Percentiles rank a stretch among this genome's conserved stretches.
These are phyloP conservation scores for Cosmia trapezina DNA, from an alignment of 2,888 invertebrate genomes.

Conservation along the genomic window DNA sequence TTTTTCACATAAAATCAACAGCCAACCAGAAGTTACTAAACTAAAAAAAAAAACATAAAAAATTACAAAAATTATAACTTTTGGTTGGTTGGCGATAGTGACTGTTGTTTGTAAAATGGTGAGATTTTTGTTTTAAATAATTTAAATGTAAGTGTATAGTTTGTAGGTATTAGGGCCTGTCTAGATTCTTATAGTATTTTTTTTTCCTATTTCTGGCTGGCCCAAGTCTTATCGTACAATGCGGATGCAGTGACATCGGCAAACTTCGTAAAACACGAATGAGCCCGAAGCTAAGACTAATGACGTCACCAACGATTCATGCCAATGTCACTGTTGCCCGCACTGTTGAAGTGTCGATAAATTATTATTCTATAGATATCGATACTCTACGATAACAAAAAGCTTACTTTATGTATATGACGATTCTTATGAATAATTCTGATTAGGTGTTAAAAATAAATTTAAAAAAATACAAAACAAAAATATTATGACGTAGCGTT, in stretches of 20 bases:
- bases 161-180: constrained; percentile 71
- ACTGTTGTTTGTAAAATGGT: constrained; percentile 68
- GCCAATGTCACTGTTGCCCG: constrained; percentile 49
- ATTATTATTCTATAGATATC: constrained; percentile 63
- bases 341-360: constrained; percentile 59
- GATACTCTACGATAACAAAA: constrained; percentile 61
- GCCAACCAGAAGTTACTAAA: constrained; percentile 51
- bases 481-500: constrained; percentile 70
- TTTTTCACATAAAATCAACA: constrained; percentile 45
- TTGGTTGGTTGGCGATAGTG: constrained; percentile 56
- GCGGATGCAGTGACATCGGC: constrained; percentile 46
- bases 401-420: constrained; percentile 68
- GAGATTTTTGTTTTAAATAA: constrained; percentile 69
- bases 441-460: constrained; percentile 70
- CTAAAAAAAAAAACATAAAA: constrained; percentile 59
- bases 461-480: constrained; percentile 68
- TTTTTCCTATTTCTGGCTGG: constrained; percentile 70
- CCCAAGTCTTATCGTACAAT: constrained; percentile 65
- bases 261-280: constrained; percentile 23
- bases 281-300: constrained; percentile 22
- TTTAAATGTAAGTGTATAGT: constrained; percentile 68
- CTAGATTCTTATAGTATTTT: constrained; percentile 72
- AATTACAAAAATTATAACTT: constrained; percentile 63
- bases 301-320: constrained; percentile 25
- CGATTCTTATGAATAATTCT: constrained; percentile 76